These are phyloP conservation scores for Sebastes taczanowskii DNA, from an alignment of 2,797 vertebrate genomes.

Conservation along the genomic window DNA sequence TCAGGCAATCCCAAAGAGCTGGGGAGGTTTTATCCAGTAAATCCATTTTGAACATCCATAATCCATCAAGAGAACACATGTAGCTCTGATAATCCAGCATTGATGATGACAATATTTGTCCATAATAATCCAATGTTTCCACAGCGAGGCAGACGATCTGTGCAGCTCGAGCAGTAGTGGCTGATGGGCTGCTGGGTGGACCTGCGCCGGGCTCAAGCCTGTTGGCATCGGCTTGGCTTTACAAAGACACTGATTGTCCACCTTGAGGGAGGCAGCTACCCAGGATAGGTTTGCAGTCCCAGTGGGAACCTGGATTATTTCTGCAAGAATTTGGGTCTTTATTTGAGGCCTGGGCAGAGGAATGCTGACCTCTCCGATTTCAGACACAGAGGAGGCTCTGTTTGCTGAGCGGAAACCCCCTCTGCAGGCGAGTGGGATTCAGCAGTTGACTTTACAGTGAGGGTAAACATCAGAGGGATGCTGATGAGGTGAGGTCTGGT, in stretches of 20 bases:
- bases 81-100: slow-evolving; percentile 12
- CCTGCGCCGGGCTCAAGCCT: slow-evolving; percentile 13
- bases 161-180: slow-evolving; percentile 12
- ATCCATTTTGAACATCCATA: slow-evolving; percentile 30
- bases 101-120: background rate
- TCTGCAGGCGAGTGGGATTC: slow-evolving; percentile 11
- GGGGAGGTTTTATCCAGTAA: background rate
- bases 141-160: background rate
- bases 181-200: slow-evolving; percentile 8
- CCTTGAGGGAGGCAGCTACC: slow-evolving; percentile 46
- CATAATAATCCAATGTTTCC: slow-evolving; percentile 10
- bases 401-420: slow-evolving; percentile 48
- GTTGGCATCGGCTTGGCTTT: slow-evolving; percentile 50
- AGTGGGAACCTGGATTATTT: slow-evolving; percentile 62
- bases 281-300: slow-evolving; percentile 60
- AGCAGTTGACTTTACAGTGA: slow-evolving; percentile 5
- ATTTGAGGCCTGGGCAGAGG: slow-evolving; percentile 56
- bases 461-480: slow-evolving; percentile 25
- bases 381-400: slow-evolving; percentile 62
- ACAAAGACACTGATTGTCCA: slow-evolving; percentile 79
- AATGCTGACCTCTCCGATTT: slow-evolving; percentile 67
- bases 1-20: background rate
- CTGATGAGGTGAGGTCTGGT: background rate
- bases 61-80: background rate
- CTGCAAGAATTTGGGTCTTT: slow-evolving; percentile 53